Percentiles rank a stretch among this genome's conserved stretches.
These are phyloP conservation scores for Fringilla coelebs DNA, from an alignment of 2,797 vertebrate species.

Conservation along the genomic window DNA sequence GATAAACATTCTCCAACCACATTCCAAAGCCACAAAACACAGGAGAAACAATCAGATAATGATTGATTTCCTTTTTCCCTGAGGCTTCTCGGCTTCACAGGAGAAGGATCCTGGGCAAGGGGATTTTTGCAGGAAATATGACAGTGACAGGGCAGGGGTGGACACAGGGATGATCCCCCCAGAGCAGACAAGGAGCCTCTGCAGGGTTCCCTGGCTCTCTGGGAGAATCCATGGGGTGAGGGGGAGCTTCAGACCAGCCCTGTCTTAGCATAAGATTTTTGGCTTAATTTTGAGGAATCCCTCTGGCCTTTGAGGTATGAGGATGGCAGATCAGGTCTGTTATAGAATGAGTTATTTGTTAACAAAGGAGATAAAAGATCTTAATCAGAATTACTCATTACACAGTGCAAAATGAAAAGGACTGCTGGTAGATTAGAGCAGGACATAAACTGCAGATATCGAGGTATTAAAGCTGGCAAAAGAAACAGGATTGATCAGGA, in stretches of 20 bases:
- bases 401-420: background rate
- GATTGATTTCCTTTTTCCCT: too few species aligned
- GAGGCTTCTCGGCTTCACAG: too few species aligned
- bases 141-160: background rate
- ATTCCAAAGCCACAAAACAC: too few species aligned
- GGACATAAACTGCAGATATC: background rate
- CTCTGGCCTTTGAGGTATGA: background rate
- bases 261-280: background rate
- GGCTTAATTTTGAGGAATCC: background rate
- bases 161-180: background rate
- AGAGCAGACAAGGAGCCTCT: background rate
- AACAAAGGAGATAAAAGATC: background rate
- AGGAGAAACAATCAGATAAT: too few species aligned
- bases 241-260: background rate
- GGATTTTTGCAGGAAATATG: too few species aligned
- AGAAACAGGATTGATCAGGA: background rate
- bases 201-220: fast-evolving
- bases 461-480: background rate
- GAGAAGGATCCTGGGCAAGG: too few species aligned
- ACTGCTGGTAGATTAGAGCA: background rate
- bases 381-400: background rate
- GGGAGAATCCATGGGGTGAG: too few species aligned
- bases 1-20: too few species aligned
- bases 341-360: too few species aligned
- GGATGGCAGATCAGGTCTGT: fast-evolving